phyloP scores from a whole-genome alignment of 2,113 vertebrate genomes.

The Sapayoa aenigma region DNA sequence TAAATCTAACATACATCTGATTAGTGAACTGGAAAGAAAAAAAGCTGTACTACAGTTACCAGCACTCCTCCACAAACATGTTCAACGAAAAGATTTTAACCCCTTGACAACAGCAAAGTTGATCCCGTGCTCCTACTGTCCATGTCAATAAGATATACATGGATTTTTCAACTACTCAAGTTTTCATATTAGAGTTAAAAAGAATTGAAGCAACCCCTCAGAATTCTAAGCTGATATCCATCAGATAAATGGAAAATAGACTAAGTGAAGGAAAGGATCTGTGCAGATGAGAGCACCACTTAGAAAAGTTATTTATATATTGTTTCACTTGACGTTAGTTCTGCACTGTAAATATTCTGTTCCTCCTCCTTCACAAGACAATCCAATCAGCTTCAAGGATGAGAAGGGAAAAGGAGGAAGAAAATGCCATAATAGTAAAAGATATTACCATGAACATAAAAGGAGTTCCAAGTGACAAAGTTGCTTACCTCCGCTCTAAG shows the following conservation, averaged over 20 bases:
- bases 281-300: neutral
- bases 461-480: neutral
- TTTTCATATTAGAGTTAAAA: neutral
- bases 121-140: neutral
- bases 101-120: slow-evolving; percentile 19
- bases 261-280: neutral
- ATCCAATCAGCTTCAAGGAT: neutral
- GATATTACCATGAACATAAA: neutral
- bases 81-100: slow-evolving; percentile 71
- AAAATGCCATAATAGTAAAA: neutral
- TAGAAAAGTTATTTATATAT: neutral
- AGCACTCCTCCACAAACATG: slow-evolving; percentile 62
- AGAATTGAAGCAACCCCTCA: neutral
- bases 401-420: neutral
- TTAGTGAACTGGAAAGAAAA: slow-evolving; percentile 79
- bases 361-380: neutral
- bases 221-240: neutral
- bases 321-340: neutral
- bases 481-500: neutral
- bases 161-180: neutral
- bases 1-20: slow-evolving; percentile 92
- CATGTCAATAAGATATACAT: neutral
- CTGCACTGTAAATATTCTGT: neutral
- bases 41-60: slow-evolving; percentile 56
- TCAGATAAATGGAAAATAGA: neutral